phyloP scores from a whole-genome alignment of 2,888 invertebrate genomes.

The Exephanes ischioxanthus region DNA sequence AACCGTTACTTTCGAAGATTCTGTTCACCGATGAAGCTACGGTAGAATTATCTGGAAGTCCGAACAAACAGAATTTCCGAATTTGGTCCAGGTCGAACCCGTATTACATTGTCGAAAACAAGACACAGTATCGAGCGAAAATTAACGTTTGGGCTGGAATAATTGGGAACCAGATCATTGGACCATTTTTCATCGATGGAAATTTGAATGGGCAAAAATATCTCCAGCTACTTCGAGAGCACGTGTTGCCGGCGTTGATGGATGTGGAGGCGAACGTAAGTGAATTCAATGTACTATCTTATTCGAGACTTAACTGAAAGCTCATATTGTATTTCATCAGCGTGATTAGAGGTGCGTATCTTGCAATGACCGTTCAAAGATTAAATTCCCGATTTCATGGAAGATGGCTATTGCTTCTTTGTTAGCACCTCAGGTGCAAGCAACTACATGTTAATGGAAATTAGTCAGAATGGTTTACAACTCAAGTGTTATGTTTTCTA shows the following conservation, averaged over 20 bases:
- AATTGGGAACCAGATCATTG: slow-evolving; percentile 8
- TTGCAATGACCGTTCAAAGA: background rate
- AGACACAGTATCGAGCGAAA: background rate
- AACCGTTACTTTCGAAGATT: background rate
- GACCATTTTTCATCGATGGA: slow-evolving; percentile 16
- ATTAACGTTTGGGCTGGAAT: slow-evolving; percentile 28
- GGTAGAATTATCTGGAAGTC: background rate
- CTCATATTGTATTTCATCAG: too few relatives aligned
- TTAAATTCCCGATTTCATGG: too few relatives aligned
- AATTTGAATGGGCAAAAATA: slow-evolving; percentile 4
- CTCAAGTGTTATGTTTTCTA: background rate
- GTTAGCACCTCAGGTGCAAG: too few relatives aligned
- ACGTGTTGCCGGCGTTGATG: background rate
- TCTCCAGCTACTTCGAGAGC: background rate
- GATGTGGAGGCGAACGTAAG: background rate
- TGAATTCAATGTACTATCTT: background rate
- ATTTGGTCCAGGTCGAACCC: background rate
- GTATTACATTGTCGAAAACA: background rate
- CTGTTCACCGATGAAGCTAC: background rate
- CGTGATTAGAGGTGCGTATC: background rate
- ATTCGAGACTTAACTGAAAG: too few relatives aligned
- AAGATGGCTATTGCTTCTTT: too few relatives aligned
- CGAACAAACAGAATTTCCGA: background rate
- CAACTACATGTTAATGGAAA: too few relatives aligned
- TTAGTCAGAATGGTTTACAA: too few relatives aligned